A percentile compares a stretch with the other conserved stretches of the same genome.
Evolutionary conservation across 2,888 invertebrate genomes (phyloP).

Genomic region (Sinelater perroti): DNA sequence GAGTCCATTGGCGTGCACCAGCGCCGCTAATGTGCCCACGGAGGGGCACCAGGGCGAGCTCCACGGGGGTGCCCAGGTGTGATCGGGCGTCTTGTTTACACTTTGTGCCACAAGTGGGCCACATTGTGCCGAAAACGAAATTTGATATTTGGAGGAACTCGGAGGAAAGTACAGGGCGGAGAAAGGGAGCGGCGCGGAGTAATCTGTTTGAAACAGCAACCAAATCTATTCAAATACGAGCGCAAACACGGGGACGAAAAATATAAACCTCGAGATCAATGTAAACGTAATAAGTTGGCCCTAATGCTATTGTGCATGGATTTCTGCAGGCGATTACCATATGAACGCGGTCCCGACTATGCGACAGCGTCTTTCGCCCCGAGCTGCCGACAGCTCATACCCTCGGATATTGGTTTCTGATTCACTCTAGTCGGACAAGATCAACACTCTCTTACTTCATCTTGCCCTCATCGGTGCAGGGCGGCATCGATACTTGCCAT

Average conservation of each 20-base stretch:
- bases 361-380: slow-evolving; percentile 52
- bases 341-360: slow-evolving; percentile 54
- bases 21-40: slow-evolving; percentile 29
- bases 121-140: slow-evolving; percentile 22
- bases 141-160: slow-evolving; percentile 16
- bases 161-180: background rate
- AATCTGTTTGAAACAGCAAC: slow-evolving; percentile 46
- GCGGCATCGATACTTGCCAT: slow-evolving; percentile 34
- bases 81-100: slow-evolving; percentile 38
- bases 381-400: slow-evolving; percentile 54
- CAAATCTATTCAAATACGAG: slow-evolving; percentile 62
- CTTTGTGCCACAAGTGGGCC: slow-evolving; percentile 32
- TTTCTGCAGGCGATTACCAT: slow-evolving; percentile 62
- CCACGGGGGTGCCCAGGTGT: slow-evolving; percentile 36
- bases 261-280: slow-evolving; percentile 63
- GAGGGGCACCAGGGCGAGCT: slow-evolving; percentile 34
- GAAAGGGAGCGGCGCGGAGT: slow-evolving; percentile 6
- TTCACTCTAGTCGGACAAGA: slow-evolving; percentile 60
- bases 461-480: slow-evolving; percentile 35
- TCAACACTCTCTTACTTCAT: slow-evolving; percentile 58
- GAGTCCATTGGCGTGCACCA: slow-evolving; percentile 37
- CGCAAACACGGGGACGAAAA: slow-evolving; percentile 61
- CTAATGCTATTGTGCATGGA: slow-evolving; percentile 62
- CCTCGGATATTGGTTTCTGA: slow-evolving; percentile 61
- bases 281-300: slow-evolving; percentile 63